A percentile compares a stretch with the other conserved stretches of the same genome.
phyloP scores from a whole-genome alignment of 2,113 vertebrate species.

The Amblyornis subalaris region DNA sequence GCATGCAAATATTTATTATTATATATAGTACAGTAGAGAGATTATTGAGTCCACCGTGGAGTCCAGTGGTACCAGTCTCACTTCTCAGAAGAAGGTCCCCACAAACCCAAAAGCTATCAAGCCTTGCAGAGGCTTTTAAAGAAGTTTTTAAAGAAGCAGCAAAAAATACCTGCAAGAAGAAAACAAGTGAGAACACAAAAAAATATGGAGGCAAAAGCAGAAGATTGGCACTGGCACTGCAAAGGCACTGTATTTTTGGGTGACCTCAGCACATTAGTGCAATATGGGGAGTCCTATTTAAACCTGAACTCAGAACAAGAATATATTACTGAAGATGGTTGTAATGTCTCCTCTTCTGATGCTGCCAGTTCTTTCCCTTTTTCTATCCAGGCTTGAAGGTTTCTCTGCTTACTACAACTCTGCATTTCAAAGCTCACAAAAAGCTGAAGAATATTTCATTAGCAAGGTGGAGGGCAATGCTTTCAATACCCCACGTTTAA shows the following conservation, averaged over 20 bases:
- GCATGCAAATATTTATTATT: not conserved
- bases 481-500: not conserved
- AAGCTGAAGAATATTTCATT: not conserved
- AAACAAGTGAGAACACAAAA: not conserved
- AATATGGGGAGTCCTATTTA: not conserved
- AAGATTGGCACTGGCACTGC: not conserved
- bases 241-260: not conserved
- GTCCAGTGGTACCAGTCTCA: not conserved
- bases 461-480: not conserved
- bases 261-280: not conserved
- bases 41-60: not conserved
- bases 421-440: not conserved
- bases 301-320: not conserved
- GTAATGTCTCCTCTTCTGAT: not conserved
- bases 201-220: not conserved
- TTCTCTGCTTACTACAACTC: not conserved
- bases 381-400: not conserved
- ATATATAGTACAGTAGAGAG: not conserved
- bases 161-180: not conserved
- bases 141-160: not conserved
- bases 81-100: not conserved
- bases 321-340: not conserved
- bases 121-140: not conserved
- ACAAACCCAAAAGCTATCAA: not conserved
- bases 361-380: not conserved